Percentiles rank a stretch among this genome's conserved stretches.
These are phyloP conservation scores for Harpagoxenus sublaevis DNA, from an alignment of 2,888 invertebrate genomes.

Conservation along the genomic window DNA sequence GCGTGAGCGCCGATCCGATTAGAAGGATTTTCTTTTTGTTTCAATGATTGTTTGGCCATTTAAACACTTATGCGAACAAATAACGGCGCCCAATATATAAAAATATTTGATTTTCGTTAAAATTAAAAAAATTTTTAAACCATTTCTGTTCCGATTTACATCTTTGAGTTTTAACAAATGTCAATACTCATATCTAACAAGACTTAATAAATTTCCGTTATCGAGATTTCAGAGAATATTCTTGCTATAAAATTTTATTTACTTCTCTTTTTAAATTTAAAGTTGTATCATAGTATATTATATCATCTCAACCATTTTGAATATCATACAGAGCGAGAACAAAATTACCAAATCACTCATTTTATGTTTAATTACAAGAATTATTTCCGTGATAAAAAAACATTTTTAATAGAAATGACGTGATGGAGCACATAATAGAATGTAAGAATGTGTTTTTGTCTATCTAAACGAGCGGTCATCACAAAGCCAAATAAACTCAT, in stretches of 20 bases:
- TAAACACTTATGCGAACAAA: not conserved
- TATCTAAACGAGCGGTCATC: not conserved
- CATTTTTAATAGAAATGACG: not conserved
- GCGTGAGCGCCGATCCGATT: not conserved
- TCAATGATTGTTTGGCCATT: not conserved
- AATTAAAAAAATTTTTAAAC: not conserved
- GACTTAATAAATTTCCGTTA: not conserved
- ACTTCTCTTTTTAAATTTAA: not conserved
- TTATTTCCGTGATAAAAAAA: not conserved
- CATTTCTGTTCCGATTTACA: not conserved
- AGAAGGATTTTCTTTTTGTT: not conserved
- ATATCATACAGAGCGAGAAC: not conserved
- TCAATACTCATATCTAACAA: not conserved
- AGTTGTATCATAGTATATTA: not conserved
- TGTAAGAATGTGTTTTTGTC: not conserved
- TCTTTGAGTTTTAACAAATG: not conserved
- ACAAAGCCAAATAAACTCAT: slow-evolving; percentile 30
- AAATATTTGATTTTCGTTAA: not conserved
- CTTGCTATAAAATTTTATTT: not conserved
- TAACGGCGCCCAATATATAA: not conserved
- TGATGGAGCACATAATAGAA: not conserved
- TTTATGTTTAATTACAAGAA: not conserved
- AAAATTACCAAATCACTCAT: not conserved
- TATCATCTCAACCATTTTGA: not conserved
- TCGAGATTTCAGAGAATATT: not conserved